Base-by-base conservation (phyloP, 2,888 invertebrate genomes). In the Ichneumon xanthorius region DNA sequence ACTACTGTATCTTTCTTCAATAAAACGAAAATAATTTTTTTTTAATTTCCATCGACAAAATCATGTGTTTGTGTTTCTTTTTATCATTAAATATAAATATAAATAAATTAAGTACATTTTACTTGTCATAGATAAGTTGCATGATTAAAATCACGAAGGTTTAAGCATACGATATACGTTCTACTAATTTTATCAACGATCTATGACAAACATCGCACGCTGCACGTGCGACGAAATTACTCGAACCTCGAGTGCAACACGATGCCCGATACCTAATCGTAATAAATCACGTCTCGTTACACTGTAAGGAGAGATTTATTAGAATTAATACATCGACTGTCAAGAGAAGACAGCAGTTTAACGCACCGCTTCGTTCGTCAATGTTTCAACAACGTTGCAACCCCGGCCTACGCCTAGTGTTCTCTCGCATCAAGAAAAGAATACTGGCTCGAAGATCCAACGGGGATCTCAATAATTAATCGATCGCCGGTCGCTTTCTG, bases 21-120 rank as follows among this genome's bases (percentile, higher is more conserved):
- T 92, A 92, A 92, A 92, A 88, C 87, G 89, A 90, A 88, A 91
- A 92, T 92, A 92, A 92, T 91, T 90, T 92, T 91, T 92, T 92
- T 89, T 37, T 37, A 4, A 90, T 89, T 88, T 91, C 91, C 92
- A 91, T 89, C 89, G 89, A 89, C 89, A 81, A 26, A 30, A 61
- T 14, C 14, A 4, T 61, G 26, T 14, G 7, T 61, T 22, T 26
- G 50, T 50, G n/a, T 50, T n/a, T 37, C 9, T 9, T 37, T 37
- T 37, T 9, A 37, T 9, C 9, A 37, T 37, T 4, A 9, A 37
- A 37, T 9, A 9, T 9, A 37, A 37, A 2, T 37, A 33, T 9
- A 2, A 37, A 9, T 2, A 9, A 9, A 37, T 37, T 37, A 37
- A 37, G 7, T 9, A 4, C 4, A 37, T 6, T 37, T 37, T 37